These are phyloP conservation scores for Megalops cyprinoides DNA, from an alignment of 2,797 vertebrate genomes.

Conservation along the genomic window DNA sequence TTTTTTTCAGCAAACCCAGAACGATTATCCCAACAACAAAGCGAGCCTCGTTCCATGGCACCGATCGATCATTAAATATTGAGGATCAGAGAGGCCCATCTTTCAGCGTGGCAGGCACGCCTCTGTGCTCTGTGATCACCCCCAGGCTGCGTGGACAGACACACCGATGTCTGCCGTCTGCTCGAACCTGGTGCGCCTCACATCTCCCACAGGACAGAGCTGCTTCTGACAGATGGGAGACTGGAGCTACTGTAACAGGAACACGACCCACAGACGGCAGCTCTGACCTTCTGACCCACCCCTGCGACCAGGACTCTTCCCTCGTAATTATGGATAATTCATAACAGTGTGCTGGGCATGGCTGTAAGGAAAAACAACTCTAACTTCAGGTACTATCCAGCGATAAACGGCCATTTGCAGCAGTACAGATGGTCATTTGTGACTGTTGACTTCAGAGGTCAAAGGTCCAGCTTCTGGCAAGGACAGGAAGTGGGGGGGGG, in stretches of 20 bases:
- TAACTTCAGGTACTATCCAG: background rate
- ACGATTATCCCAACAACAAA: background rate
- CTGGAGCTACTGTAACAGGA: background rate
- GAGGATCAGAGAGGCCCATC: background rate
- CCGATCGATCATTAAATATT: conserved; percentile 1
- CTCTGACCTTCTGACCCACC: conserved; percentile 12
- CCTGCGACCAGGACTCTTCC: background rate
- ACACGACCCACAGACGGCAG: background rate
- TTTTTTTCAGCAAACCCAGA: background rate
- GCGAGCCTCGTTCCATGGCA: background rate
- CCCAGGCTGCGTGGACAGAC: background rate
- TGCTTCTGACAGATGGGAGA: background rate
- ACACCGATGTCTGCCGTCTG: background rate
- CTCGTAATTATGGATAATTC: conserved; percentile 1
- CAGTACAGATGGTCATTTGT: background rate
- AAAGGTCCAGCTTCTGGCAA: background rate
- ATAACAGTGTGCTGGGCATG: conserved; percentile 4
- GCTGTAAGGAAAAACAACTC: background rate
- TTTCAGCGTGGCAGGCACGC: background rate
- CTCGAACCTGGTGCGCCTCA: too few relatives aligned
- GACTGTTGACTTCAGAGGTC: background rate
- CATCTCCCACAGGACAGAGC: background rate
- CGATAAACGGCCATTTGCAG: background rate
- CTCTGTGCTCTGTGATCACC: background rate
- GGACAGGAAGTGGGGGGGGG: background rate